Conservation (phyloP, 30 jellyfish, hydroid and myxozoan genomes). For the Cassiopea xamachana region DNA sequence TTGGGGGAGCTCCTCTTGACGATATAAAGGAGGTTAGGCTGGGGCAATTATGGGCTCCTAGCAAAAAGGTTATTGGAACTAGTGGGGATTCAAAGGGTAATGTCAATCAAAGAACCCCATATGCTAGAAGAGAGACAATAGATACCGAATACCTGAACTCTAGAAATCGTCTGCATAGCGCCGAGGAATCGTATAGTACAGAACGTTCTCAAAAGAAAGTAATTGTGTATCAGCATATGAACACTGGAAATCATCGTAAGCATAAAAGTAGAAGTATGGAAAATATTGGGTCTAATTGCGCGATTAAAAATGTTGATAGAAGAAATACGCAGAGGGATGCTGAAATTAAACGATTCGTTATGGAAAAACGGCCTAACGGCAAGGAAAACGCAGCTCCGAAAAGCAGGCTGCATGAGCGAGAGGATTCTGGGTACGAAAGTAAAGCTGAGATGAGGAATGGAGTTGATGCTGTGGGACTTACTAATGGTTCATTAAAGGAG, state of each 20-base stretch:
- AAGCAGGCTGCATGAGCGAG: conserved; percentile 27
- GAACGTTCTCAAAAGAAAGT: neutral
- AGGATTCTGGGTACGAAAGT: conserved; percentile 34
- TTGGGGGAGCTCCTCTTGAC: neutral
- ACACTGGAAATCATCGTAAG: neutral
- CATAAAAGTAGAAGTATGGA: conserved; percentile 40
- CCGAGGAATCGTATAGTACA: neutral
- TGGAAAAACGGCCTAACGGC: neutral
- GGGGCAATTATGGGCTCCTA: conserved; percentile 43
- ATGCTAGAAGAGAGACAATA: neutral
- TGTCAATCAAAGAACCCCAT: neutral
- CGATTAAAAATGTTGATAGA: neutral
- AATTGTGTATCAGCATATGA: conserved; percentile 38
- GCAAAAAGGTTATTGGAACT: neutral
- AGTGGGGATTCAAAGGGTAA: neutral
- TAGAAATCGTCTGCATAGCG: neutral
- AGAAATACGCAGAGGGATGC: neutral
- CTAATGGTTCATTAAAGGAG: neutral
- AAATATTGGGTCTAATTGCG: conserved; percentile 11
- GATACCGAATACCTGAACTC: neutral
- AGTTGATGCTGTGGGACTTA: neutral
- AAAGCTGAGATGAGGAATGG: conserved; percentile 41
- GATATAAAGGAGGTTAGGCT: neutral
- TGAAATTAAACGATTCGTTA: neutral
- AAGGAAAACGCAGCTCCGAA: conserved; percentile 22